Percentiles rank a stretch among this genome's conserved stretches.
Conservation (phyloP, 2,113 vertebrate genomes). For the Leptosomus discolor region DNA sequence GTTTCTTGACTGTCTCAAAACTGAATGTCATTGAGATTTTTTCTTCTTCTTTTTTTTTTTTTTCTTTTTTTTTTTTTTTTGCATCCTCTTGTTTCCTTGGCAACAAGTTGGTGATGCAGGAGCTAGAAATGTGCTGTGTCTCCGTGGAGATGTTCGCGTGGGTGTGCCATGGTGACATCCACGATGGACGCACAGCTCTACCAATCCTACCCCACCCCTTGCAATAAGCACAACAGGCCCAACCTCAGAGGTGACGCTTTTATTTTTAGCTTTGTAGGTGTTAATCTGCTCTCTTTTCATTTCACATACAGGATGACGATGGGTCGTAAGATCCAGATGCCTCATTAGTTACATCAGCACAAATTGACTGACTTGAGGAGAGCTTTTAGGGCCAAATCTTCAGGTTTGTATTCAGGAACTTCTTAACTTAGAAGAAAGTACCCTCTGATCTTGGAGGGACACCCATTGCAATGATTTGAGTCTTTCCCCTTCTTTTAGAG, state of each 20-base stretch:
- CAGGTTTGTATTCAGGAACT: neutral
- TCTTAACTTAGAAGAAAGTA: neutral
- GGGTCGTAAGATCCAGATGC: neutral
- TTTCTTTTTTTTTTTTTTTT: slow-evolving; percentile 6
- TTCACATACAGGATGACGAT: slow-evolving; percentile 2
- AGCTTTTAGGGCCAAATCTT: neutral
- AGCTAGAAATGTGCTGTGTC: slow-evolving; percentile 75
- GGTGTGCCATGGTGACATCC: slow-evolving; percentile 69
- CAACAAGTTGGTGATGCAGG: slow-evolving; percentile 79
- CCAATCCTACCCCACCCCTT: slow-evolving; percentile 36
- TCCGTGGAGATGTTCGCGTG: slow-evolving; percentile 75
- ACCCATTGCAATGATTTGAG: neutral
- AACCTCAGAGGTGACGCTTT: slow-evolving; percentile 5
- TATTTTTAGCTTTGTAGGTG: slow-evolving; percentile 46
- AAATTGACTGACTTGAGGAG: neutral
- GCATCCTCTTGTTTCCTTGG: slow-evolving; percentile 79
- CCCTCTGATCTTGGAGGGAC: neutral
- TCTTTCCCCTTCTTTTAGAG: neutral
- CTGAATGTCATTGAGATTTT: slow-evolving; percentile 77
- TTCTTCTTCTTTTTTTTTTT: neutral
- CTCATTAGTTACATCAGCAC: slow-evolving; percentile 46
- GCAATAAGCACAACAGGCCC: slow-evolving; percentile 6
- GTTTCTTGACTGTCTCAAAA: slow-evolving; percentile 77
- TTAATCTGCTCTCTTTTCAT: slow-evolving; percentile 35
- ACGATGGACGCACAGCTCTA: slow-evolving; percentile 50